phyloP scores from a whole-genome alignment of 2,888 invertebrate species.

The Aethes cnicana region DNA sequence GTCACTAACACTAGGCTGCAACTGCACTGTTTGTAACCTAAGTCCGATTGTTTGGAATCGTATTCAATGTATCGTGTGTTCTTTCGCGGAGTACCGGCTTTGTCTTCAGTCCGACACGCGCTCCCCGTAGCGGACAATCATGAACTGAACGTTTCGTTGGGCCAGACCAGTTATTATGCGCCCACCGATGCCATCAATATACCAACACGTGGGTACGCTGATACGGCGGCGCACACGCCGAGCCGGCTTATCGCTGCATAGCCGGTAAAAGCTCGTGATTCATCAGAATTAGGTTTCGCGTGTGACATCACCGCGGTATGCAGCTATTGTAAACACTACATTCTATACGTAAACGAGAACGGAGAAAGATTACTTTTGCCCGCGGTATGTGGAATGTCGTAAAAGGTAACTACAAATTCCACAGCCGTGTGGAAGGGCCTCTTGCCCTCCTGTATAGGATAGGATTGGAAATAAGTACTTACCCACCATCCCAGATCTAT shows the following conservation, averaged over 20 bases:
- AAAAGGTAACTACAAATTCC: too few species aligned
- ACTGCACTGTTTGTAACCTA: slow-evolving; percentile 53
- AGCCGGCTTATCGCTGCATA: slow-evolving; percentile 74
- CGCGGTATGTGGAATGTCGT: too few species aligned
- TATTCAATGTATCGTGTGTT: slow-evolving; percentile 61
- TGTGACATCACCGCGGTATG: slow-evolving; percentile 72
- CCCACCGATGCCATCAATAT: slow-evolving; percentile 75
- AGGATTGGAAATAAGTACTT: too few species aligned
- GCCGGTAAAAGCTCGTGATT: slow-evolving; percentile 76
- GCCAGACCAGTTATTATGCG: slow-evolving; percentile 79
- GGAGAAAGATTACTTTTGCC: too few species aligned
- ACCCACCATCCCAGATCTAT: too few species aligned
- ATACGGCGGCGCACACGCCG: slow-evolving; percentile 58
- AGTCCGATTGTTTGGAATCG: slow-evolving; percentile 48
- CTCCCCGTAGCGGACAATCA: slow-evolving; percentile 67
- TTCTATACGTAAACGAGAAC: neutral
- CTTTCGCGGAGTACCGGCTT: slow-evolving; percentile 67
- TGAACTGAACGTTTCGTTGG: slow-evolving; percentile 69
- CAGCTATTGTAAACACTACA: slow-evolving; percentile 57
- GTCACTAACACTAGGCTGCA: slow-evolving; percentile 62
- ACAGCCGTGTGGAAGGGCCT: too few species aligned
- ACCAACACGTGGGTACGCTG: slow-evolving; percentile 72
- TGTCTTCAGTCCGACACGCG: slow-evolving; percentile 61
- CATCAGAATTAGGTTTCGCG: slow-evolving; percentile 71
- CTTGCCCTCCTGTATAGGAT: too few species aligned